These are phyloP conservation scores for Hyles lineata DNA, from an alignment of 2,888 invertebrate species.

Conservation along the genomic window DNA sequence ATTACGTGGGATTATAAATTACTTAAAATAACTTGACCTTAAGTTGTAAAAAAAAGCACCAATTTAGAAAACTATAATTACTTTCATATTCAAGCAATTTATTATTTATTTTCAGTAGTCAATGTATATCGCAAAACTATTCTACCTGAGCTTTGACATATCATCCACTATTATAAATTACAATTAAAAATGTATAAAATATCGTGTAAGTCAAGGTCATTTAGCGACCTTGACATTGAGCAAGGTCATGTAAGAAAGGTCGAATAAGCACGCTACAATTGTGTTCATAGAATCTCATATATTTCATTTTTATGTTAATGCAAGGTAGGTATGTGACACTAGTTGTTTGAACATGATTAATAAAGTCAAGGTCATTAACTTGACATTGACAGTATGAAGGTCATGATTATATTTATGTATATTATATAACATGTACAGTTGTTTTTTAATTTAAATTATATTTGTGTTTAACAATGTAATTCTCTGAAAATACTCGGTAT, in stretches of 20 bases:
- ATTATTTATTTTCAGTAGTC: not conserved
- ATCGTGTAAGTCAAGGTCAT: constrained; percentile 1
- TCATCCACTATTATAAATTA: not conserved
- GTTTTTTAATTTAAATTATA: too few species aligned
- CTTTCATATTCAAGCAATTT: not conserved
- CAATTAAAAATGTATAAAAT: not conserved
- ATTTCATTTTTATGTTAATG: too few species aligned
- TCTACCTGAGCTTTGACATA: constrained; percentile 8
- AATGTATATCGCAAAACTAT: not conserved
- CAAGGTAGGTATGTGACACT: too few species aligned
- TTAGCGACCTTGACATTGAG: not conserved
- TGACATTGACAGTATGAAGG: too few species aligned
- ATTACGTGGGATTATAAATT: too few species aligned
- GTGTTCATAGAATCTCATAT: not conserved
- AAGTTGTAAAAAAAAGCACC: not conserved
- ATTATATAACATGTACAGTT: too few species aligned
- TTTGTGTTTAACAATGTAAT: too few species aligned
- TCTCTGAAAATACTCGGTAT: not conserved
- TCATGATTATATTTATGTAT: too few species aligned
- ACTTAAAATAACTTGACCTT: too few species aligned
- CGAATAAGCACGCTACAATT: not conserved
- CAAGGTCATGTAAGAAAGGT: not conserved
- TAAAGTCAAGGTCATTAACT: too few species aligned
- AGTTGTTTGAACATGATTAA: too few species aligned
- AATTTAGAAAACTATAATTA: not conserved